phyloP scores from a whole-genome alignment of 1,140 invertebrate genomes.

The Aphis craccivora region DNA sequence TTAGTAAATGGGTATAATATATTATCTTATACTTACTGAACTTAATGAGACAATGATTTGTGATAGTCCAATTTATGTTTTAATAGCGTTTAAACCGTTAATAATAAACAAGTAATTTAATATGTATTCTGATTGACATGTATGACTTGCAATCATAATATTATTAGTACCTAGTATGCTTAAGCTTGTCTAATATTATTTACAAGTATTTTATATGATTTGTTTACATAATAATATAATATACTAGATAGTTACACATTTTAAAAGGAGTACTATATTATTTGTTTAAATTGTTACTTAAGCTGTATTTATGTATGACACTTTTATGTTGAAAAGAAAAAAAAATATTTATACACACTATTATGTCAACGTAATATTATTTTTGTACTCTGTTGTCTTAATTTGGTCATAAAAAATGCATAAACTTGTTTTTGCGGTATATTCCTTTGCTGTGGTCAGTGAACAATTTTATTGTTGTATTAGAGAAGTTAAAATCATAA shows the following conservation, averaged over 20 bases:
- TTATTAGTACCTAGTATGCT: neutral
- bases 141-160: neutral
- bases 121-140: neutral
- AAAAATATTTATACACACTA: neutral
- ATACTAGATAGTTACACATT: neutral
- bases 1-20: neutral
- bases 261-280: neutral
- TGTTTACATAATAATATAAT: neutral
- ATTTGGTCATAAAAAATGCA: slow-evolving; percentile 6
- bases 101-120: neutral
- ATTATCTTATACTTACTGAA: neutral
- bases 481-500: neutral
- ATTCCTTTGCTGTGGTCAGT: neutral
- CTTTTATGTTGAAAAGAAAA: neutral
- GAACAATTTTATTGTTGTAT: neutral
- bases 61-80: neutral
- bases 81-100: neutral
- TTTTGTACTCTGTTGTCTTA: neutral
- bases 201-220: neutral
- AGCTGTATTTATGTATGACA: neutral
- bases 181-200: neutral
- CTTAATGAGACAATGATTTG: neutral
- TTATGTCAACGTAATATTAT: neutral
- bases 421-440: neutral
- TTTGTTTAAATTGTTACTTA: neutral